phyloP scores from a whole-genome alignment of 2,888 invertebrate genomes.

The Tipula lateralis region DNA sequence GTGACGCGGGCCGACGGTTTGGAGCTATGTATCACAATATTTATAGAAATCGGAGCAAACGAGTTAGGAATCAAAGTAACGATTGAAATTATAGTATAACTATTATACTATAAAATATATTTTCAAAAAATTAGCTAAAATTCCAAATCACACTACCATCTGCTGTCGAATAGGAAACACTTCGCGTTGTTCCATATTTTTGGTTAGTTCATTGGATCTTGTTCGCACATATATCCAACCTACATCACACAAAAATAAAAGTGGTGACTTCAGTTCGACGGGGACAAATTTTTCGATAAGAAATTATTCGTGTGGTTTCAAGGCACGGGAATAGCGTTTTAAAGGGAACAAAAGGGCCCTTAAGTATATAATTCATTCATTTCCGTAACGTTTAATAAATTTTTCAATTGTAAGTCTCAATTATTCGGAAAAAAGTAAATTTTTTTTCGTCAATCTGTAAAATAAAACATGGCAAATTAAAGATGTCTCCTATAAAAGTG shows the following conservation, averaged over 20 bases:
- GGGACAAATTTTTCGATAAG: background rate
- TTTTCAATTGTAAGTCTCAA: background rate
- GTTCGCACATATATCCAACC: background rate
- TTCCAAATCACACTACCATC: background rate
- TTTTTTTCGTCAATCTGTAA: conserved; percentile 4
- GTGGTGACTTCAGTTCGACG: background rate
- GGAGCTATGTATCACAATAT: too few relatives aligned
- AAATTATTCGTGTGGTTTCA: background rate
- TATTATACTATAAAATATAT: too few relatives aligned
- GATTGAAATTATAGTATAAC: background rate
- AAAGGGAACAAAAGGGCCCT: background rate
- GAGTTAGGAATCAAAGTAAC: background rate
- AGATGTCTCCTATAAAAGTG: conserved; percentile 47
- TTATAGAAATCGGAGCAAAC: too few relatives aligned
- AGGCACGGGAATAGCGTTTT: background rate
- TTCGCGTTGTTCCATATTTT: background rate
- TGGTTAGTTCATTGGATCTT: background rate
- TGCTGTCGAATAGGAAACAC: background rate
- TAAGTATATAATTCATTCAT: background rate
- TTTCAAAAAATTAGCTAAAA: background rate
- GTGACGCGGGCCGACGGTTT: background rate
- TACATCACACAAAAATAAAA: background rate
- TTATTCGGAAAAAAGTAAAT: conserved; percentile 24
- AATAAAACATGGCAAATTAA: conserved; percentile 50
- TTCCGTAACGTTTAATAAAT: background rate